Evolutionary conservation across 2,797 vertebrate species (phyloP).

Genomic region (Chrosomus eos): DNA sequence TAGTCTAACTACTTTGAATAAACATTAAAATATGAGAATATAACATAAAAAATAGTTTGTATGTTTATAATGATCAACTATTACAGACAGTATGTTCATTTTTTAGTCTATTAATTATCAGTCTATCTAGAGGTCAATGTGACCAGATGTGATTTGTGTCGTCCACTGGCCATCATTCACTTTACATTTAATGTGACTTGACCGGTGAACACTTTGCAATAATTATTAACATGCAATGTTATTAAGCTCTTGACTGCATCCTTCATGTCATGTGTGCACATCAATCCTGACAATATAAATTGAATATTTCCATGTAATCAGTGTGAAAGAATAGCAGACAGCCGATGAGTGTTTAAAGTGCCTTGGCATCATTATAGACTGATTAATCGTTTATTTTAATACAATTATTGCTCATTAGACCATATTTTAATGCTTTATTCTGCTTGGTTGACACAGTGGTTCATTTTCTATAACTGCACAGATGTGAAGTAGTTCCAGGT

Average conservation of each 20-base stretch:
- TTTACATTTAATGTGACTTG: not conserved
- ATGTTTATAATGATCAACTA: not conserved
- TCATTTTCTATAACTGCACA: not conserved
- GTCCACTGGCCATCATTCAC: not conserved
- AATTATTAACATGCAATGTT: not conserved
- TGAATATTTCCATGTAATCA: conserved; percentile 8
- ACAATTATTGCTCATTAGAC: conserved; percentile 12
- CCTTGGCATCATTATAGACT: not conserved
- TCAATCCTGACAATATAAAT: not conserved
- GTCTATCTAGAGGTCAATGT: not conserved
- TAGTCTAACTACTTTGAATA: not conserved
- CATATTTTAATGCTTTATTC: not conserved
- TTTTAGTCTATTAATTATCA: not conserved
- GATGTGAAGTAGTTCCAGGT: not conserved
- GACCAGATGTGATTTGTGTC: not conserved
- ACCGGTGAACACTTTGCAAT: not conserved
- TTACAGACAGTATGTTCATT: not conserved
- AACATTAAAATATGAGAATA: not conserved
- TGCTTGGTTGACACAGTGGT: not conserved
- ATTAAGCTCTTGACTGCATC: not conserved
- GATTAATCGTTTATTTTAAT: conserved; percentile 10
- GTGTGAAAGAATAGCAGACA: not conserved
- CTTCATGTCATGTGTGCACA: not conserved
- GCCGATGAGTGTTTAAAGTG: not conserved
- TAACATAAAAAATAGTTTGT: not conserved